These are phyloP conservation scores for Tryphoninae sp. DNA, from an alignment of 2,888 invertebrate species.

Conservation along the genomic window DNA sequence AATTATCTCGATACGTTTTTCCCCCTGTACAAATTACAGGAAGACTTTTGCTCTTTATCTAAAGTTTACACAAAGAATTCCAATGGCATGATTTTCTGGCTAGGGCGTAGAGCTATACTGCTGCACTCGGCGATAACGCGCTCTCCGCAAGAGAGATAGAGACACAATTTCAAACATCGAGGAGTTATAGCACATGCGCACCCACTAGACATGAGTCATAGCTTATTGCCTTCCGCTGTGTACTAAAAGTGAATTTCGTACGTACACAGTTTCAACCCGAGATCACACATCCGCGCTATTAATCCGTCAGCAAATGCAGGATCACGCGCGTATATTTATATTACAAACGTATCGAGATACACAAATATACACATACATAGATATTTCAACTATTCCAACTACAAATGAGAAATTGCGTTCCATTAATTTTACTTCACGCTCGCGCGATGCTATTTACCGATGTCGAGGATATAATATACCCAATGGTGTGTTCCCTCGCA, in stretches of 20 bases:
- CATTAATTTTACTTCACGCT: conserved; percentile 52
- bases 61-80: conserved; percentile 40
- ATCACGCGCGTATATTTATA: conserved; percentile 37
- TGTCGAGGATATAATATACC: background rate
- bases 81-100: conserved; percentile 36
- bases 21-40: background rate
- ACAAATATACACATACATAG: background rate
- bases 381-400: conserved; percentile 7
- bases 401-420: conserved; percentile 45
- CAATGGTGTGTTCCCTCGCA: conserved; percentile 6
- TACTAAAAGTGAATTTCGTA: conserved; percentile 21
- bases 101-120: background rate
- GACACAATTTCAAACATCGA: background rate
- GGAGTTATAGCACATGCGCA: conserved; percentile 40
- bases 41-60: conserved; percentile 25
- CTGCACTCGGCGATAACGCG: background rate
- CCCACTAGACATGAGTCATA: conserved; percentile 43
- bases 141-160: background rate
- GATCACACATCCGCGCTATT: conserved; percentile 20
- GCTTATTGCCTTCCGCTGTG: conserved; percentile 22
- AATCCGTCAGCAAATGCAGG: conserved; percentile 44
- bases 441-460: conserved; percentile 13
- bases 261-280: conserved; percentile 4
- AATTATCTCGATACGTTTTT: background rate
- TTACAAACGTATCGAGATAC: conserved; percentile 10